Conservation (phyloP, 1,140 invertebrate species). For the Mesaphorura yosii region DNA sequence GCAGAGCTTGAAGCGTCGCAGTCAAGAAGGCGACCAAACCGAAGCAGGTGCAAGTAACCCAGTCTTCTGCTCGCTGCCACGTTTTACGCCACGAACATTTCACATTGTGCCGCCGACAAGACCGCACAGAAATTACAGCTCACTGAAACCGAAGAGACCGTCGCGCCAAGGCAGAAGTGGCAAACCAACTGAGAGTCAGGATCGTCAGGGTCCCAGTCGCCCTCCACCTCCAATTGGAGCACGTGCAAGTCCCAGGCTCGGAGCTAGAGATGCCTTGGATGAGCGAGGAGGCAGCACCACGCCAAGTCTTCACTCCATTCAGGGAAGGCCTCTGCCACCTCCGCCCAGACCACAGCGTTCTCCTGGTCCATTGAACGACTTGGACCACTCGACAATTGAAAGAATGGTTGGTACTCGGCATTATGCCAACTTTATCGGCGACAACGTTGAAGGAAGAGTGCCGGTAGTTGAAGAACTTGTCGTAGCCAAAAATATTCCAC, state of each 20-base stretch:
- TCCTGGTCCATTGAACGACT: constrained; percentile 18
- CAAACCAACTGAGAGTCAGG: constrained; percentile 3
- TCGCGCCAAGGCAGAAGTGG: too few relatives aligned
- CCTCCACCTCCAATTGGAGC: neutral
- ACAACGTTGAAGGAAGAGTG: neutral
- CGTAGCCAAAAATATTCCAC: constrained; percentile 20
- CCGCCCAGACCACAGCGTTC: constrained; percentile 24
- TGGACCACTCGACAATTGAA: constrained; percentile 25
- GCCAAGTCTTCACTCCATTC: constrained; percentile 26
- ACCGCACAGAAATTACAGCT: constrained; percentile 28
- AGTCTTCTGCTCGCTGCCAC: constrained; percentile 25
- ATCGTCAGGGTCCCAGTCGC: too few relatives aligned
- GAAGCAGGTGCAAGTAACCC: neutral
- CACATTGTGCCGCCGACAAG: constrained; percentile 28
- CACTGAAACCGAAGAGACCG: constrained; percentile 25
- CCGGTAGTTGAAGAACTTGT: constrained; percentile 12
- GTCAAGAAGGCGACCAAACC: neutral
- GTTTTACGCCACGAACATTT: constrained; percentile 26
- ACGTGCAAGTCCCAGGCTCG: neutral
- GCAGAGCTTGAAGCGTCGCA: constrained; percentile 18
- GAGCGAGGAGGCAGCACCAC: constrained; percentile 4
- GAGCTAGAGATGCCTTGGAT: too few relatives aligned
- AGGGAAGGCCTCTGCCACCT: constrained; percentile 27
- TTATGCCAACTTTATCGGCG: constrained; percentile 26
- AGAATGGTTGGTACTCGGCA: constrained; percentile 13